Evolutionary conservation across 2,888 invertebrate species (phyloP), one percentile per base, ranked within the genome.

Genomic region (Microctonus hyperodae): DNA sequence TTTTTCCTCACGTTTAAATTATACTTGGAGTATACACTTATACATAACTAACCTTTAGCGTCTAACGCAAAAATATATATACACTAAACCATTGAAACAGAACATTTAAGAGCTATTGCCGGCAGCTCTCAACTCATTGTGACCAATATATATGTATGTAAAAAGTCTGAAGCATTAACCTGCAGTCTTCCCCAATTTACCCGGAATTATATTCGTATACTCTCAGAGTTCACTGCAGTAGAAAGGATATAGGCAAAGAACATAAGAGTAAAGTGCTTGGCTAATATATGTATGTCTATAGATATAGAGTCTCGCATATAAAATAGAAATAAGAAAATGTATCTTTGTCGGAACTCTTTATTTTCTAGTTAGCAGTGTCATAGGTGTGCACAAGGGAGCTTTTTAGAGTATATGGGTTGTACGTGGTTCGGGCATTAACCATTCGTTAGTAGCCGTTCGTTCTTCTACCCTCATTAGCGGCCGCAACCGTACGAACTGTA

Each of bases 401-500:
- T 66, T 56, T 66, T 16, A 7, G 40, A 44, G 62, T 40, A 40
- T 67, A 62, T 40, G 61, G 48, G 51, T 16, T 57, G 28, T 61
- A 50, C 62, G 51, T 51, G 58, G 67, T 66, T 69, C 59, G 69
- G 65, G 76, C 78, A 79, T 79, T 79, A 79, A 79, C 78, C 78
- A 78, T 79, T 79, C 79, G 79, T 79, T 79, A 79, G 79, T 73
- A 74, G 71, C 69, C 73, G 73, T 74, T 75, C 72, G 74, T 70
- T 74, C 68, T 75, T 76, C 74, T 76, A 77, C 75, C 74, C 78
- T 79, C 79, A 79, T 79, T 79, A 79, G 79, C 75, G 78, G 72
- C 74, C 74, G 64, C 56, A 70, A 68, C 40, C 74, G 73, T 78
- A 77, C 74, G 74, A 72, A 73, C 72, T 72, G 75, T 74, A 72